Evolutionary conservation across 1,140 invertebrate genomes (phyloP), one percentile per base, ranked within the genome.

Genomic region (Macrostomum lignano): DNA sequence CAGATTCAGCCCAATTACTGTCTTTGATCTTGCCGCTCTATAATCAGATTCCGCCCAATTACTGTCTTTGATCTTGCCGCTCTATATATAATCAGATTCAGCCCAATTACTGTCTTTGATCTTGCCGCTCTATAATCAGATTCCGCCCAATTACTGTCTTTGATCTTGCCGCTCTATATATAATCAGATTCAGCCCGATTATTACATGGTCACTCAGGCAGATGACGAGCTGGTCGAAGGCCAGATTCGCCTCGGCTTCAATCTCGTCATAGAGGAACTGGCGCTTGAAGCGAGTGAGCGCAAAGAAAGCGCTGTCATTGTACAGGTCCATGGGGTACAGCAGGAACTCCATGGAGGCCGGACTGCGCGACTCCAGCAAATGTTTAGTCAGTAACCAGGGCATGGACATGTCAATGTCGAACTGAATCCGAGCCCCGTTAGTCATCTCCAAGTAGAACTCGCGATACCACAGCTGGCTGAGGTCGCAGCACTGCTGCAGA

Each of bases 381-480:
- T 96, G 84, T 62, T 96, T 86, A 2, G 82, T 94, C 13, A 98
- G 63, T 48, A 98, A 94, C 88, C 88, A 98, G 0, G 91, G 91
- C 75, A 98, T 86, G 3, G 86, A 94, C 91, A 98, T 98, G 56
- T 96, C 88, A 48, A 98, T 98, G 0, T 88, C 88, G 60, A 98
- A 98, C 70, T 94, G 69, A 38, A 96, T 93, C 56, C 84, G 71
- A 41, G 78, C 70, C 0, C 88, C 88, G 84, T 96, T 96, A 0
- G 88, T 94, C 82, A 98, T 94, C 60, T 98, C 88, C 25, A 98
- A 57, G 60, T 94, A 98, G 61, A 98, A 98, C 61, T 98, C 91
- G 29, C 91, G 64, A 56, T 94, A 98, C 91, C 91, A 96, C 10
- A 98, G 60, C 58, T 96, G 86, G 1, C 81, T 91, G 5, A 98